Percentiles rank a stretch among this genome's conserved stretches.
phyloP scores from a whole-genome alignment of 2,797 vertebrate species.

The Thripadectes ignobilis region DNA sequence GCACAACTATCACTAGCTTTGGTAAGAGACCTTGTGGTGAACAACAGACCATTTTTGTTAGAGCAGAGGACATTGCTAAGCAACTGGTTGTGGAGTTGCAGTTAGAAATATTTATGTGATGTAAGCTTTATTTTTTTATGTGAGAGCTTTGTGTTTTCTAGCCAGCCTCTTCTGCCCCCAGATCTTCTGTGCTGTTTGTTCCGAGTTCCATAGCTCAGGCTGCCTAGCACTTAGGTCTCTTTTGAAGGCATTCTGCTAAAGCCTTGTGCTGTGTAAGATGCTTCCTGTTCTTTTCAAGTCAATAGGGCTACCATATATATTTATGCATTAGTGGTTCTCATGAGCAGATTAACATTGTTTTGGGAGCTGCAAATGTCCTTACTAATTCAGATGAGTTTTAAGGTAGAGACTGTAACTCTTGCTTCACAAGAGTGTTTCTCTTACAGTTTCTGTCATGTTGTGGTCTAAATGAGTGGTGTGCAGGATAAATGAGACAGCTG shows the following conservation, averaged over 20 bases:
- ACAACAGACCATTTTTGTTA: background rate
- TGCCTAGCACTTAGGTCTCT: background rate
- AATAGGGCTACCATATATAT: background rate
- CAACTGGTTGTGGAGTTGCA: background rate
- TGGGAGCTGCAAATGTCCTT: background rate
- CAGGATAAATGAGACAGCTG: background rate
- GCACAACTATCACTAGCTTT: background rate
- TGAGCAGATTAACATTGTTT: background rate
- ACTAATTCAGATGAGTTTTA: background rate
- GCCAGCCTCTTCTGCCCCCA: background rate
- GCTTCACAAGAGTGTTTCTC: background rate
- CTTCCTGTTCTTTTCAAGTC: background rate
- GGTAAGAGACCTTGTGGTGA: background rate
- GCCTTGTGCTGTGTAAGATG: background rate
- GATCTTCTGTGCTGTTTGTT: background rate
- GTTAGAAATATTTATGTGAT: background rate
- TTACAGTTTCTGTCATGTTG: background rate
- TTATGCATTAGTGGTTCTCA: background rate
- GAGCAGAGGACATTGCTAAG: background rate
- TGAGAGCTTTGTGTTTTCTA: background rate
- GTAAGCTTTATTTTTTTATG: background rate
- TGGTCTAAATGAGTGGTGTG: background rate
- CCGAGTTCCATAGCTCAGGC: accelerated
- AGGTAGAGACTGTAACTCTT: background rate
- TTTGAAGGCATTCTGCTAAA: background rate